These are phyloP conservation scores for Drosophila pseudotakahashii DNA, from an alignment of 2,888 invertebrate species.

Conservation along the genomic window DNA sequence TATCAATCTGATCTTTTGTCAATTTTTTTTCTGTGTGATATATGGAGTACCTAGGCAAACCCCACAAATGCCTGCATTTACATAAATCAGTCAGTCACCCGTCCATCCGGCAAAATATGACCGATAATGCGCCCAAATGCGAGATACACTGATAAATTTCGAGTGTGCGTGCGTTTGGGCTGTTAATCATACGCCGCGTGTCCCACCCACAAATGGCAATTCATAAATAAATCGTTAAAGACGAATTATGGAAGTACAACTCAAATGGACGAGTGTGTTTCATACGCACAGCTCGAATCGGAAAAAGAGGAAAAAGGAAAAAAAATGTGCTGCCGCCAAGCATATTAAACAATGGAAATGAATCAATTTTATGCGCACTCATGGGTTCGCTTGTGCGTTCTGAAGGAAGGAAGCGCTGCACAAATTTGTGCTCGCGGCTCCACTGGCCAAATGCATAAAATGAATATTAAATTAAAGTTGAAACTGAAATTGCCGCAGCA, in stretches of 20 bases:
- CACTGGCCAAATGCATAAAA: slow-evolving; percentile 74
- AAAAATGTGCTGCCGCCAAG: slow-evolving; percentile 63
- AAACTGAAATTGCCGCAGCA: slow-evolving; percentile 68
- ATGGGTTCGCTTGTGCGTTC: slow-evolving; percentile 26
- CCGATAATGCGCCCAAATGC: slow-evolving; percentile 64
- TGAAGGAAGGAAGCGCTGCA: slow-evolving; percentile 69
- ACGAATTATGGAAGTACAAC: slow-evolving; percentile 63
- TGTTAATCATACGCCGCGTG: slow-evolving; percentile 60
- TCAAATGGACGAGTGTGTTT: slow-evolving; percentile 37
- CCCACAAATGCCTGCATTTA: slow-evolving; percentile 30
- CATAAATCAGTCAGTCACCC: slow-evolving; percentile 31
- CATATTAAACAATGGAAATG: slow-evolving; percentile 81
- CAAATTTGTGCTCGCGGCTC: slow-evolving; percentile 64
- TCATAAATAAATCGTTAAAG: slow-evolving; percentile 71
- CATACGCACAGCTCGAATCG: slow-evolving; percentile 21
- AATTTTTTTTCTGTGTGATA: not conserved
- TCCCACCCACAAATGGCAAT: slow-evolving; percentile 58
- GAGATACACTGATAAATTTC: slow-evolving; percentile 47
- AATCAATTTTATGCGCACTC: slow-evolving; percentile 73
- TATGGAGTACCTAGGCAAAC: slow-evolving; percentile 2
- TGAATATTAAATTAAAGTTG: slow-evolving; percentile 79
- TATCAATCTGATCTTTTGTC: no score
- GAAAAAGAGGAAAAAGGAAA: slow-evolving; percentile 19
- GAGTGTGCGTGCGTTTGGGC: slow-evolving; percentile 49
- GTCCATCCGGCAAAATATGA: slow-evolving; percentile 57